A percentile compares a stretch with the other conserved stretches of the same genome.
These are phyloP conservation scores for Folsomia candida DNA, from an alignment of 2,888 invertebrate species.

Conservation along the genomic window DNA sequence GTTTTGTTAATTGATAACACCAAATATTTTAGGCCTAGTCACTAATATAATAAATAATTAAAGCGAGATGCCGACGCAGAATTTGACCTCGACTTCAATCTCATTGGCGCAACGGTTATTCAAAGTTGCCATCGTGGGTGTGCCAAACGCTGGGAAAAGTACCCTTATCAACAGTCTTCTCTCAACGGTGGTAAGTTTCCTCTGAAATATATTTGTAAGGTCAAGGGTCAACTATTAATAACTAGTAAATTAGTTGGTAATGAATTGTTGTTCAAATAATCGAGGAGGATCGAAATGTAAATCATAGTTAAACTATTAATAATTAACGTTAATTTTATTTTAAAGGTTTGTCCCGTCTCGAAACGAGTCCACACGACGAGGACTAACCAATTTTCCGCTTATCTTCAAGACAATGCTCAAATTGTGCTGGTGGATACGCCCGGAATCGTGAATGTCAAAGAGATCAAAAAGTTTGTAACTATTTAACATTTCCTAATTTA, in stretches of 20 bases:
- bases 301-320: too few species aligned
- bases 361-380: conserved; percentile 89
- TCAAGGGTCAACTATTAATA: too few species aligned
- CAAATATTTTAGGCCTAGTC: too few species aligned
- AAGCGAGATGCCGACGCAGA: too few species aligned
- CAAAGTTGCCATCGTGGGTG: conserved; percentile 80
- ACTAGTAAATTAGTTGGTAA: too few species aligned
- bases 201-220: background rate
- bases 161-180: conserved; percentile 85
- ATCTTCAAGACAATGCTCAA: conserved; percentile 74
- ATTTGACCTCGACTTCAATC: too few species aligned
- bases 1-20: too few species aligned
- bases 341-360: conserved; percentile 83
- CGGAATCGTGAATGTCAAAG: conserved; percentile 72
- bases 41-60: too few species aligned
- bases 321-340: conserved; percentile 17
- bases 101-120: conserved; percentile 34
- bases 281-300: background rate
- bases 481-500: background rate
- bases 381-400: conserved; percentile 68
- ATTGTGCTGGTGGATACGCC: conserved; percentile 91
- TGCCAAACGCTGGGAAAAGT: conserved; percentile 94
- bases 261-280: too few species aligned
- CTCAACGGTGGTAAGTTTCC: conserved; percentile 65
- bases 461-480: conserved; percentile 65